Evolutionary conservation across 1,140 invertebrate genomes (phyloP).

Genomic region (Hyposmocoma kahamanoa): DNA sequence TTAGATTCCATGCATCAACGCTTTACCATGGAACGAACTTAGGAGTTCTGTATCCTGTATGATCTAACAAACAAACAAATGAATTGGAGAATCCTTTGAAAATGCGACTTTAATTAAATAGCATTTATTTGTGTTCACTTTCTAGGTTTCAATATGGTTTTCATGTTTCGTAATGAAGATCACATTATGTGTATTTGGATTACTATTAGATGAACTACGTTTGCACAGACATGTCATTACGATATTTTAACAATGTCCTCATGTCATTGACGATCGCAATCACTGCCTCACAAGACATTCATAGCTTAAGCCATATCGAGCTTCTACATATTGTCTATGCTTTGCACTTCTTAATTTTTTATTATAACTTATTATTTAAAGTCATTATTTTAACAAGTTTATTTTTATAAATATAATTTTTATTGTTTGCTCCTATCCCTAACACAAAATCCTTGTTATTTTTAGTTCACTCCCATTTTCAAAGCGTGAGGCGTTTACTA

Average conservation of each 20-base stretch:
- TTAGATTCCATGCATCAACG: background rate
- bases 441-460: slow-evolving; percentile 36
- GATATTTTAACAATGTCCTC: slow-evolving; percentile 17
- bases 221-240: slow-evolving; percentile 10
- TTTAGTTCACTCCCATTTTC: slow-evolving; percentile 31
- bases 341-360: slow-evolving; percentile 63
- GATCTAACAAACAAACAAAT: too few species aligned
- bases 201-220: slow-evolving; percentile 11
- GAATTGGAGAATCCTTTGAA: too few species aligned
- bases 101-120: too few species aligned
- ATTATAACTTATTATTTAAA: slow-evolving; percentile 46
- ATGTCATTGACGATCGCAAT: slow-evolving; percentile 57
- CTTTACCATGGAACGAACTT: too few species aligned
- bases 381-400: slow-evolving; percentile 20
- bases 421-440: slow-evolving; percentile 44
- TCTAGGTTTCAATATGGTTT: too few species aligned
- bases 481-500: slow-evolving; percentile 29
- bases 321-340: slow-evolving; percentile 61
- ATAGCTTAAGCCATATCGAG: slow-evolving; percentile 65
- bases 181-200: slow-evolving; percentile 9
- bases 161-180: too few species aligned
- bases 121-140: too few species aligned
- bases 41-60: too few species aligned
- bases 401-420: slow-evolving; percentile 22
- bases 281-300: slow-evolving; percentile 71